phyloP scores from a whole-genome alignment of 2,797 vertebrate species.

The Diplodus sargus region DNA sequence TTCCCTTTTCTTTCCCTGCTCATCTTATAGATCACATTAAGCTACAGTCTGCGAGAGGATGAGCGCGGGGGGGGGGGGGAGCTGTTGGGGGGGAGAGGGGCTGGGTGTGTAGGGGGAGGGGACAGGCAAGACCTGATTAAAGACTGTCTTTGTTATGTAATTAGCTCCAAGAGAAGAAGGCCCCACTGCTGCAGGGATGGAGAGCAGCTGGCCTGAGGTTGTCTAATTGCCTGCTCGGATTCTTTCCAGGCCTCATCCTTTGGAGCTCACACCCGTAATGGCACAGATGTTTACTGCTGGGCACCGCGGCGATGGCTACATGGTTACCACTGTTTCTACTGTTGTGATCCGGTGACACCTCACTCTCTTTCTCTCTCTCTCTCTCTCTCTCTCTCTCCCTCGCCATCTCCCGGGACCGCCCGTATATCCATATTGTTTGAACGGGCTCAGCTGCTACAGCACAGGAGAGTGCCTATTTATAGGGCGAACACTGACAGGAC shows the following conservation, averaged over 20 bases:
- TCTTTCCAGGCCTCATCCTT: constrained; percentile 76
- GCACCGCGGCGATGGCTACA: constrained; percentile 59
- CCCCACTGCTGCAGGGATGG: constrained; percentile 68
- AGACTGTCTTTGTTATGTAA: constrained; percentile 83
- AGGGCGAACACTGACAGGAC: constrained; percentile 37
- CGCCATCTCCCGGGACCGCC: constrained; percentile 41
- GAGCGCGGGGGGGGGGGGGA: constrained; percentile 35
- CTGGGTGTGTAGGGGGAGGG: constrained; percentile 25
- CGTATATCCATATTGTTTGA: constrained; percentile 51
- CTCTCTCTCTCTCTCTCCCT: background rate
- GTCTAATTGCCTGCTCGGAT: constrained; percentile 83
- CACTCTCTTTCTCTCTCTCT: background rate
- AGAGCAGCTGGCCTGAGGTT: constrained; percentile 82
- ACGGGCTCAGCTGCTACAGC: constrained; percentile 63
- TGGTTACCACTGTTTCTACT: constrained; percentile 63
- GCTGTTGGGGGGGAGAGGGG: constrained; percentile 5
- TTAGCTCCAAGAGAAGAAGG: constrained; percentile 77
- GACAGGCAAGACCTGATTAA: constrained; percentile 77
- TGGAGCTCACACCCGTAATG: constrained; percentile 74
- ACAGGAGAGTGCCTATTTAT: constrained; percentile 60
- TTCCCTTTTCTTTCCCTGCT: constrained; percentile 13
- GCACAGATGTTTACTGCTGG: constrained; percentile 81
- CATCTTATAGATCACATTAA: constrained; percentile 37
- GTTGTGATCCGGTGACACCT: constrained; percentile 68
- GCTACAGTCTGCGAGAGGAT: constrained; percentile 23